These are phyloP conservation scores for Palythoa grandis DNA, from an alignment of 92 coral and sea anemone species.

Conservation along the genomic window DNA sequence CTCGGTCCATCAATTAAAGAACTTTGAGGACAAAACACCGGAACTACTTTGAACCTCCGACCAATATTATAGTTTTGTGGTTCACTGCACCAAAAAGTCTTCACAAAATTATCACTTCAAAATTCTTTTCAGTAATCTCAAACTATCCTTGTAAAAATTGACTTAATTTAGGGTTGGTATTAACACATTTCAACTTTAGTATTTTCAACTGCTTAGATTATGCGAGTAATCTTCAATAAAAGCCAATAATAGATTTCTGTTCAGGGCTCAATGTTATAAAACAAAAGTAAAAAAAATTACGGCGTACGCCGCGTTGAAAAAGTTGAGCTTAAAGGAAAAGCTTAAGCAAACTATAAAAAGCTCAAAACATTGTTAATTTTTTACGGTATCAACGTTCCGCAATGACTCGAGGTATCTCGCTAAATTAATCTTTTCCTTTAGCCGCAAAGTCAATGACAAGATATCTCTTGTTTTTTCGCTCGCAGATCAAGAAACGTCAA, in stretches of 20 bases:
- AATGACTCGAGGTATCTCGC: not conserved
- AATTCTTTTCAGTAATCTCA: not conserved
- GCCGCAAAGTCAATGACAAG: constrained; percentile 41
- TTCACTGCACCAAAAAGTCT: not conserved
- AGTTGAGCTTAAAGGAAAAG: not conserved
- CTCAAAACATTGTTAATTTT: not conserved
- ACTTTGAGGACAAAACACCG: not conserved
- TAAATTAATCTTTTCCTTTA: constrained; percentile 7
- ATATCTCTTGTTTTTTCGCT: constrained; percentile 22
- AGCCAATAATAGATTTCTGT: constrained; percentile 5
- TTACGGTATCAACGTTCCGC: not conserved
- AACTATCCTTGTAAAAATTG: not conserved
- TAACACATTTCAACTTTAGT: constrained; percentile 12
- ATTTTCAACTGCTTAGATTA: not conserved
- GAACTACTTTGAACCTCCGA: not conserved
- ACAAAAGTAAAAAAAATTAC: not conserved
- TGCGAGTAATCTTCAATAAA: constrained; percentile 17
- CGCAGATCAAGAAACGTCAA: constrained; percentile 45
- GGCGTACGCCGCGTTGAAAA: not conserved
- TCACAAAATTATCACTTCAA: not conserved
- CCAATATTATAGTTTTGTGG: not conserved
- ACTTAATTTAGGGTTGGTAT: constrained; percentile 27
- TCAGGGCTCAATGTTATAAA: not conserved
- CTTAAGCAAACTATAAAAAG: not conserved
- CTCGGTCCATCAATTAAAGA: not conserved